Evolutionary conservation across 2,113 vertebrate genomes (phyloP).

Genomic region (Upupa epops): DNA sequence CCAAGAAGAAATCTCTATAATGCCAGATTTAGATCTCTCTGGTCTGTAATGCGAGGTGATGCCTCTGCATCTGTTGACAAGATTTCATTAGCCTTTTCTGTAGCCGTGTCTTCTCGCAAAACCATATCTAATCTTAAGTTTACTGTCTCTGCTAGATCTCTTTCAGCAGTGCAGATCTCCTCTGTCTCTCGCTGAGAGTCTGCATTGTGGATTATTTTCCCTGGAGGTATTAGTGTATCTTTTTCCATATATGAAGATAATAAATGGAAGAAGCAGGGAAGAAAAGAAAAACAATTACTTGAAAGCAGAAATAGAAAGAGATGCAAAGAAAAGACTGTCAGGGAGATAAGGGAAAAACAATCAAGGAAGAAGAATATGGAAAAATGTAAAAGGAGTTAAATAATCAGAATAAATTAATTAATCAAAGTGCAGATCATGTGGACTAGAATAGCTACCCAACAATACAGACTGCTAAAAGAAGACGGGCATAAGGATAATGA

Average conservation of each 20-base stretch:
- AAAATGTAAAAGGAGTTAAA: constrained; percentile 64
- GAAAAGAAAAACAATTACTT: constrained; percentile 39
- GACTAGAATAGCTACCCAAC: constrained; percentile 59
- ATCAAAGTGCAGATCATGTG: constrained; percentile 59
- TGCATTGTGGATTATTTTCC: constrained; percentile 52
- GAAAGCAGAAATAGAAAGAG: constrained; percentile 35
- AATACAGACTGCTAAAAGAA: constrained; percentile 21
- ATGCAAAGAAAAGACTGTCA: constrained; percentile 55
- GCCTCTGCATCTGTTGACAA: constrained; percentile 31
- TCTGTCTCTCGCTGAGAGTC: not conserved
- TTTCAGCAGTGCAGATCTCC: constrained; percentile 23
- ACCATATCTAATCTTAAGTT: constrained; percentile 43
- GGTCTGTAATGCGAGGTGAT: constrained; percentile 26
- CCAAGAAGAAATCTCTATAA: not conserved
- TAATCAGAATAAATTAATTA: constrained; percentile 74
- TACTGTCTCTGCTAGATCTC: constrained; percentile 46
- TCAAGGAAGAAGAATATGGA: constrained; percentile 30
- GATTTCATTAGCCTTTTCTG: constrained; percentile 46
- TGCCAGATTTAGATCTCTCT: not conserved
- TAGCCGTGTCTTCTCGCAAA: constrained; percentile 1
- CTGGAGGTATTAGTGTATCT: constrained; percentile 57
- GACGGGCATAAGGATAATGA: not conserved
- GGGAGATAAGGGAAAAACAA: constrained; percentile 64
- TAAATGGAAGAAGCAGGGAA: constrained; percentile 66
- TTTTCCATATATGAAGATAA: constrained; percentile 70